Evolutionary conservation across 2,888 invertebrate genomes (phyloP).

Genomic region (Heliconius ethilla): DNA sequence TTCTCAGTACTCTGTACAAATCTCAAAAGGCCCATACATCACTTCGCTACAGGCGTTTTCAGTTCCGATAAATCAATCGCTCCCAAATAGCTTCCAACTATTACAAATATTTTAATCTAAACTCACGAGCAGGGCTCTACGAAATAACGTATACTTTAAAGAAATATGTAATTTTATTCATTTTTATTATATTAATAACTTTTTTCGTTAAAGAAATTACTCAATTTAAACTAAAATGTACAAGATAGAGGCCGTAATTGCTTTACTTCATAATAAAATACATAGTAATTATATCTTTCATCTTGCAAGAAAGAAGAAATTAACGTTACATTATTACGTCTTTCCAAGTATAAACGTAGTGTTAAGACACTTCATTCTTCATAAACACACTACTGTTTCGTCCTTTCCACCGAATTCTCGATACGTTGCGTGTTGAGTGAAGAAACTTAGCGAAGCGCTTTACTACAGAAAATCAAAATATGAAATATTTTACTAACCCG

Average conservation of each 20-base stretch:
- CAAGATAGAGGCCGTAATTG: not conserved
- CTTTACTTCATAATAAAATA: not conserved
- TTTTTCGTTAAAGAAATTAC: too few relatives aligned
- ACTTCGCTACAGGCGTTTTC: constrained; percentile 54
- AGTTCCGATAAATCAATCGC: constrained; percentile 73
- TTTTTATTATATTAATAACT: too few relatives aligned
- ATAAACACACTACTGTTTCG: too few relatives aligned
- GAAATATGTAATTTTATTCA: not conserved
- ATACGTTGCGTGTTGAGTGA: too few relatives aligned
- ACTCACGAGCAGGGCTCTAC: constrained; percentile 42
- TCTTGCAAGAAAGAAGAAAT: not conserved
- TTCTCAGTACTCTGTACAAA: constrained; percentile 56
- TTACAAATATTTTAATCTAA: constrained; percentile 70
- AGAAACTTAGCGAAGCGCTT: too few relatives aligned
- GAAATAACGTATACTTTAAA: not conserved
- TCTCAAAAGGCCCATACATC: constrained; percentile 74
- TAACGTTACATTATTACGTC: not conserved
- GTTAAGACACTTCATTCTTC: too few relatives aligned
- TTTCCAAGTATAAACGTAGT: not conserved
- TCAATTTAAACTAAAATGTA: too few relatives aligned
- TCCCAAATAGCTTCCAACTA: constrained; percentile 62
- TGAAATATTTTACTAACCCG: too few relatives aligned
- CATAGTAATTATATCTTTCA: not conserved
- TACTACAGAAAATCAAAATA: too few relatives aligned
- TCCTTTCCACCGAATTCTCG: too few relatives aligned